Percentiles rank a stretch among this genome's conserved stretches.
These are phyloP conservation scores for Aphaenogaster ashmeadi DNA, from an alignment of 1,140 invertebrate species.

Conservation along the genomic window DNA sequence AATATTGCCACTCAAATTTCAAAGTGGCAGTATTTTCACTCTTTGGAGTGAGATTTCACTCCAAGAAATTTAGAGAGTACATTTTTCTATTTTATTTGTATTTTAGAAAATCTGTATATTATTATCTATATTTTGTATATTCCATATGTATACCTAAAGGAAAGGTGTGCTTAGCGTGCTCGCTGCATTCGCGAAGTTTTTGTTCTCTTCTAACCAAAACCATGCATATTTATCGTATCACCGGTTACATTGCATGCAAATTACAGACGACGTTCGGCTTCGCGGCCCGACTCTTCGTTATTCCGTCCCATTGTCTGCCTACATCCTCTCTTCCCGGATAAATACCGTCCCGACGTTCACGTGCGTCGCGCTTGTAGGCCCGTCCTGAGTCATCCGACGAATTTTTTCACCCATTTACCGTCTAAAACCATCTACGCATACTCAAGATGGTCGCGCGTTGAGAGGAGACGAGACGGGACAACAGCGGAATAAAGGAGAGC, in stretches of 20 bases:
- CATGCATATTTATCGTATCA: conserved; percentile 76
- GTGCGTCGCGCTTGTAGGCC: conserved; percentile 41
- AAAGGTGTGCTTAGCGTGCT: background rate
- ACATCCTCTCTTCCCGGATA: conserved; percentile 65
- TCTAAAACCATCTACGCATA: conserved; percentile 50
- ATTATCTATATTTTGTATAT: background rate
- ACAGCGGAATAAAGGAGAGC: background rate
- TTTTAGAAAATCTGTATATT: background rate
- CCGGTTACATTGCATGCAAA: conserved; percentile 76
- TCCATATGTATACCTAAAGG: background rate
- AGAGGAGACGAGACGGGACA: conserved; percentile 7
- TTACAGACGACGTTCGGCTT: conserved; percentile 64
- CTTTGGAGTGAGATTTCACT: no score
- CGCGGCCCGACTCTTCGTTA: conserved; percentile 56
- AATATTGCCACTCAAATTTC: no score
- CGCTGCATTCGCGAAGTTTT: conserved; percentile 50
- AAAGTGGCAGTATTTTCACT: no score
- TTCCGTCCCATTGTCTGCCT: conserved; percentile 78
- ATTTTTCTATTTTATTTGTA: background rate
- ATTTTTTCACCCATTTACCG: conserved; percentile 79
- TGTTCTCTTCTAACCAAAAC: conserved; percentile 67
- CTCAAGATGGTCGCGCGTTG: background rate
- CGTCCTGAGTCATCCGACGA: conserved; percentile 73
- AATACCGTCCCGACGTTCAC: conserved; percentile 63
- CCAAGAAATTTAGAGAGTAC: no score